A percentile compares a stretch with the other conserved stretches of the same genome.
phyloP scores from a whole-genome alignment of 2,888 invertebrate species.

The Prosapia bicincta region DNA sequence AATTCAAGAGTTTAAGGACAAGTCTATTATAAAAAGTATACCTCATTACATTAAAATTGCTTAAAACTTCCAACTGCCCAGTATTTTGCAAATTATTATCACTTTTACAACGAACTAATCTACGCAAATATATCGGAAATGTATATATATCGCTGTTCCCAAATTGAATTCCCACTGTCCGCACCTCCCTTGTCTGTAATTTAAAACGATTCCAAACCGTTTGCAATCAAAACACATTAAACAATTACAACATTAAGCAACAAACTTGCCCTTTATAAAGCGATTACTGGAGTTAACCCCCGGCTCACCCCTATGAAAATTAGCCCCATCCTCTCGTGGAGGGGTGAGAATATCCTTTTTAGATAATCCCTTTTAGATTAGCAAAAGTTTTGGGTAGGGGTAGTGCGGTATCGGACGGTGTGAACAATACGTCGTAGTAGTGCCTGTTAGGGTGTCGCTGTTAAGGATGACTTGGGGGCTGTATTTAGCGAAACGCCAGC shows the following conservation, averaged over 20 bases:
- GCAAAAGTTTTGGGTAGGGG: slow-evolving; percentile 18
- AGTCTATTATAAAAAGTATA: too few relatives aligned
- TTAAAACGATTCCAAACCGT: background rate
- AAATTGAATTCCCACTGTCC: too few relatives aligned
- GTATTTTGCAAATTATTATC: too few relatives aligned
- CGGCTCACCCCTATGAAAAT: background rate
- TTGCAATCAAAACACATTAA: background rate
- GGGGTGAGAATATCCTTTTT: slow-evolving; percentile 4
- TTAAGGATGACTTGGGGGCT: too few relatives aligned
- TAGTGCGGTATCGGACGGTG: background rate
- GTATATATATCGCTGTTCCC: too few relatives aligned
- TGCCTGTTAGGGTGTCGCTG: too few relatives aligned
- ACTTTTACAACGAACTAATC: too few relatives aligned
- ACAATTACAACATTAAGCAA: background rate
- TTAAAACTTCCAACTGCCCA: too few relatives aligned
- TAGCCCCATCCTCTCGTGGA: background rate
- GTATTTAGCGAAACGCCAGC: too few relatives aligned
- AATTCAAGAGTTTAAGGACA: too few relatives aligned
- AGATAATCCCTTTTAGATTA: slow-evolving; percentile 27
- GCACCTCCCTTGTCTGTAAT: background rate
- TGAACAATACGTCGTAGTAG: background rate
- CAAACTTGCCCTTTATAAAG: background rate
- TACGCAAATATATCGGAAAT: too few relatives aligned
- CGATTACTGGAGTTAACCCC: background rate
- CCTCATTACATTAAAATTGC: too few relatives aligned